Percentiles rank a stretch among this genome's conserved stretches.
Conservation (phyloP, 2,888 invertebrate genomes). For the Cordilura impudica region DNA sequence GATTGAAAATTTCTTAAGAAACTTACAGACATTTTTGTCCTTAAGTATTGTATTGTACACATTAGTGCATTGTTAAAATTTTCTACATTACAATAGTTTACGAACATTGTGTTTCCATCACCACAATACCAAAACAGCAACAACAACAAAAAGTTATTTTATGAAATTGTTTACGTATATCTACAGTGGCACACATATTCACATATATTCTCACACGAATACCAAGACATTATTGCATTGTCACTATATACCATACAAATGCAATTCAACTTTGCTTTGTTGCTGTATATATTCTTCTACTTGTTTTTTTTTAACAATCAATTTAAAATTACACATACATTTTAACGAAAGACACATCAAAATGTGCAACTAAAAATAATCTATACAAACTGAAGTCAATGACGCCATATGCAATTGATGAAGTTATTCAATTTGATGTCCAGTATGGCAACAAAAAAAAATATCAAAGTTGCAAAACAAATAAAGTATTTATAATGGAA, state of each 20-base stretch:
- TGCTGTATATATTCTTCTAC: not conserved
- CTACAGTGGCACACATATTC: not conserved
- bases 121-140: conserved; percentile 44
- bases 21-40: conserved; percentile 1
- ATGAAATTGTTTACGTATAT: conserved; percentile 1
- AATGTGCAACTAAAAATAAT: conserved; percentile 23
- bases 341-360: conserved; percentile 58
- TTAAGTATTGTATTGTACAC: not conserved
- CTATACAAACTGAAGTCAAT: conserved; percentile 37
- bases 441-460: conserved; percentile 27
- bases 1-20: conserved; percentile 14
- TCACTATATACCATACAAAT: conserved; percentile 7
- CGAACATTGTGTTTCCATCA: conserved; percentile 14
- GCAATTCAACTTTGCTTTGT: not conserved
- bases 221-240: not conserved
- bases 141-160: not conserved
- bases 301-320: conserved; percentile 27
- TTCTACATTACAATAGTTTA: not conserved
- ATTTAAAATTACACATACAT: conserved; percentile 53
- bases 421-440: conserved; percentile 59
- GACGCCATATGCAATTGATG: conserved; percentile 61
- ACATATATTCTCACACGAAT: not conserved
- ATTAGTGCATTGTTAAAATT: not conserved
- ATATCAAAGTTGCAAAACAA: conserved; percentile 25
- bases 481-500: no score